Base-by-base conservation (phyloP, 2,888 invertebrate genomes). In the Chaitophorus viminalis region DNA sequence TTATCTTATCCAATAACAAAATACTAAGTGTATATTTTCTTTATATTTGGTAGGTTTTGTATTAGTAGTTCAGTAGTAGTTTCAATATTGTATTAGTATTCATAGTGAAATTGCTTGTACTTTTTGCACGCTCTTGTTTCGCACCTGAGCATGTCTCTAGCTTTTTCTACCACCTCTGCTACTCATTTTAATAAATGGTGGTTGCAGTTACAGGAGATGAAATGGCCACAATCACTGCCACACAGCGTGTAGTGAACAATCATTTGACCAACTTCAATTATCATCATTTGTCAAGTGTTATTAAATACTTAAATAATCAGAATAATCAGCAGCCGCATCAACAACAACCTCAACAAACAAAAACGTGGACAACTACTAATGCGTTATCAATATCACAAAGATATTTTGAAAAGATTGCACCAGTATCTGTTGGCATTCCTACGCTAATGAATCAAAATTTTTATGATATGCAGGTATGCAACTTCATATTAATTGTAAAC, bases 361-460 rank as follows among this genome's bases (percentile, higher is more conserved):
- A 87, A 81, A 87, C 79, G 31, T 87, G 87, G 87, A 87, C 87
- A 33, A 81, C 87, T 18, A 87, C 78, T 21, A 89, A 89, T 75
- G 89, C 89, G 25, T 78, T 89, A 82, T 89, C 89, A 31, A 89
- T 89, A 82, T 89, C 89, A 29, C 89, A 89, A 85, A 83, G 89
- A 75, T 89, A 89, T 84, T 88, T 89, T 29, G 89, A 89, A 5
- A 87, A 87, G 25, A 87, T 87, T 60, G 79, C 87, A 11, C 87
- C 87, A 81, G 65, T 65, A 33, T 74, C 87, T 39, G 86, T 39
- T 31, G 81, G 81, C 2, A 87, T 87, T 60, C 87, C 87, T 60
- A 72, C 79, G 21, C 17, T 87, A 11, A 81, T 87, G 60, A 87
- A 65, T 87, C 87, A 87, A 87, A 87, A 81, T 74, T 87, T 87